phyloP scores from a whole-genome alignment of 1,140 invertebrate species.

The Zaprionus ornatus region DNA sequence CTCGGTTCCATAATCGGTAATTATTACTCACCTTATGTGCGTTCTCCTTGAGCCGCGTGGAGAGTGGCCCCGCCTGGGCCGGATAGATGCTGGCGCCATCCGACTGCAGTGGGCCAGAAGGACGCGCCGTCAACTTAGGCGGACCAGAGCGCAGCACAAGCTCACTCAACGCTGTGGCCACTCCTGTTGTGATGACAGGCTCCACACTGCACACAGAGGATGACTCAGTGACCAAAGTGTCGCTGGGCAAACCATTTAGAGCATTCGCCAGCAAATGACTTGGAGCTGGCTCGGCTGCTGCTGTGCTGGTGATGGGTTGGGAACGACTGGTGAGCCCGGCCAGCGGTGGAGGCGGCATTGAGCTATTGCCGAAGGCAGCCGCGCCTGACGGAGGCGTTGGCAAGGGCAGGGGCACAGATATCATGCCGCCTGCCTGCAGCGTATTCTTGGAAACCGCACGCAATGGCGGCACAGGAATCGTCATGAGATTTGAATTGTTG shows the following conservation, averaged over 20 bases:
- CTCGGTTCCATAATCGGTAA: too few species aligned
- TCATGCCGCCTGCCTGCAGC: slow-evolving; percentile 25
- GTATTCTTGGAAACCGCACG: slow-evolving; percentile 72
- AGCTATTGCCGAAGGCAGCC: background rate
- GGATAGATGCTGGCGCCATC: slow-evolving; percentile 81
- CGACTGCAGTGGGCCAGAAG: slow-evolving; percentile 79
- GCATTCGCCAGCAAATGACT: slow-evolving; percentile 50
- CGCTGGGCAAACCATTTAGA: slow-evolving; percentile 51
- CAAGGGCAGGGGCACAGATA: background rate
- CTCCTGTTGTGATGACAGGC: slow-evolving; percentile 62
- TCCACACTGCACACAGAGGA: slow-evolving; percentile 17
- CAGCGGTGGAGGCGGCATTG: slow-evolving; percentile 57
- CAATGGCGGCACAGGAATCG: slow-evolving; percentile 72
- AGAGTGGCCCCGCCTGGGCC: slow-evolving; percentile 83
- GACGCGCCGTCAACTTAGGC: slow-evolving; percentile 83
- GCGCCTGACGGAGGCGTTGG: too few species aligned
- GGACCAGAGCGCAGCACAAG: slow-evolving; percentile 73
- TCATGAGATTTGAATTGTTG: slow-evolving; percentile 49
- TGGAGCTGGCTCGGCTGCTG: slow-evolving; percentile 16
- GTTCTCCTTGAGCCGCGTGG: slow-evolving; percentile 83
- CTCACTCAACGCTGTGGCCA: slow-evolving; percentile 78
- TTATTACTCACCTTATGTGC: slow-evolving; percentile 83
- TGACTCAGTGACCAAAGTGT: slow-evolving; percentile 36
- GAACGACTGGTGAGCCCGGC: slow-evolving; percentile 56
- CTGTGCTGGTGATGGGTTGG: background rate